phyloP scores from a whole-genome alignment of 2,797 vertebrate species.

The Sebastes minor region DNA sequence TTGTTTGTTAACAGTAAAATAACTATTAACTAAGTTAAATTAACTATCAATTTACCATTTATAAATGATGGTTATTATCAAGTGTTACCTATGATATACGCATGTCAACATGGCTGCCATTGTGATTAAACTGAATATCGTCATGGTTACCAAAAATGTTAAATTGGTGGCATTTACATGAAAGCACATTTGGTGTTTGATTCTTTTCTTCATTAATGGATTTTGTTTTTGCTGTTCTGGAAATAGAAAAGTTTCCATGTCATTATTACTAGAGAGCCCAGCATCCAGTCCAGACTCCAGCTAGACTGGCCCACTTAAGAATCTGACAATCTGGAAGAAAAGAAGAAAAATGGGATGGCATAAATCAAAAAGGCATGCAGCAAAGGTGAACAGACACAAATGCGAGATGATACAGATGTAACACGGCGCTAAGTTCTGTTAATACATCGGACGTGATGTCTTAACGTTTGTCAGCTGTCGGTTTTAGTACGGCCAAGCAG shows the following conservation, averaged over 20 bases:
- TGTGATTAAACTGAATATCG: slow-evolving; percentile 60
- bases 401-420: slow-evolving; percentile 55
- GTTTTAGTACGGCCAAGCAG: slow-evolving; percentile 31
- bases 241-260: slow-evolving; percentile 69
- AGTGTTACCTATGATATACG: background rate
- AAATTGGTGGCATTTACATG: slow-evolving; percentile 4
- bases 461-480: slow-evolving; percentile 12
- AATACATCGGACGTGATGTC: slow-evolving; percentile 25
- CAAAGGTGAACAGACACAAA: slow-evolving; percentile 74
- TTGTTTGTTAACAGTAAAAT: too few species aligned
- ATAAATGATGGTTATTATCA: too few species aligned
- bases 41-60: too few species aligned
- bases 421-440: slow-evolving; percentile 1
- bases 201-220: slow-evolving; percentile 52
- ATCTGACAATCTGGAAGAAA: slow-evolving; percentile 95
- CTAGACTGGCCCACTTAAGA: slow-evolving; percentile 92
- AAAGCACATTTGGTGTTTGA: slow-evolving; percentile 57
- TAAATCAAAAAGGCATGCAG: slow-evolving; percentile 86
- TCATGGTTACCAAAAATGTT: slow-evolving; percentile 28
- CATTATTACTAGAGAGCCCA: slow-evolving; percentile 84
- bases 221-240: slow-evolving; percentile 62
- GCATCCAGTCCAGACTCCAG: slow-evolving; percentile 92
- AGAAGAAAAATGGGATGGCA: slow-evolving; percentile 89
- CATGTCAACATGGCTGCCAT: slow-evolving; percentile 76
- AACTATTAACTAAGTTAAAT: too few species aligned